phyloP scores from a whole-genome alignment of 2,113 vertebrate genomes.

The Actinemys pallida region DNA sequence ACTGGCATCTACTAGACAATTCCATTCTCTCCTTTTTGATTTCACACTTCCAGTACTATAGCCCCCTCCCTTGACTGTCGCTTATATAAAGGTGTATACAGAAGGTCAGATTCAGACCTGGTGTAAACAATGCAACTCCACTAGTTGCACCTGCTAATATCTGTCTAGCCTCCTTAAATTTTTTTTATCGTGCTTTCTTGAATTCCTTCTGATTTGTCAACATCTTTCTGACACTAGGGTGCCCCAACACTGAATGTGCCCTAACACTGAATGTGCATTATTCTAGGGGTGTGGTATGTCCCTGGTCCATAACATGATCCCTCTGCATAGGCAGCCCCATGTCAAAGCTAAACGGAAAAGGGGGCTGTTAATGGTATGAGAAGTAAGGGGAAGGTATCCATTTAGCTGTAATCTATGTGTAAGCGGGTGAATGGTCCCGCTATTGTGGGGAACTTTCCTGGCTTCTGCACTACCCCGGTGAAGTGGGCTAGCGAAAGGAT shows the following conservation, averaged over 20 bases:
- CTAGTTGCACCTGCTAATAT: background rate
- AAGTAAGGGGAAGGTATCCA: background rate
- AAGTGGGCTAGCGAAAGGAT: too few species aligned
- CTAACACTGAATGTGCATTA: background rate
- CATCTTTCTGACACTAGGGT: background rate
- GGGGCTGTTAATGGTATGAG: background rate
- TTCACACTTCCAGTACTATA: background rate
- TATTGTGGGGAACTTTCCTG: too few species aligned
- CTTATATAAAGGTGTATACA: background rate
- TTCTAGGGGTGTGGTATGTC: rapidly evolving
- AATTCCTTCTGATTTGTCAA: background rate
- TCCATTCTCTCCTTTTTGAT: background rate
- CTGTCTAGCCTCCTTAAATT: background rate
- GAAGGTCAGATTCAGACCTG: background rate
- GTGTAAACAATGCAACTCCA: too few species aligned
- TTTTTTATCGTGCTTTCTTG: background rate
- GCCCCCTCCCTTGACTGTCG: background rate
- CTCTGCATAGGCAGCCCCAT: background rate
- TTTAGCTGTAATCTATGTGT: background rate
- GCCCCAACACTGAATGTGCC: background rate
- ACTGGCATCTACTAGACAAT: rapidly evolving
- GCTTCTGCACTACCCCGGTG: too few species aligned
- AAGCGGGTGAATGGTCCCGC: too few species aligned
- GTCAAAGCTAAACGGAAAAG: background rate
- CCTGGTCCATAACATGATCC: background rate